Conservation (phyloP, 2,888 invertebrate species). For the Sacculina carcini region DNA sequence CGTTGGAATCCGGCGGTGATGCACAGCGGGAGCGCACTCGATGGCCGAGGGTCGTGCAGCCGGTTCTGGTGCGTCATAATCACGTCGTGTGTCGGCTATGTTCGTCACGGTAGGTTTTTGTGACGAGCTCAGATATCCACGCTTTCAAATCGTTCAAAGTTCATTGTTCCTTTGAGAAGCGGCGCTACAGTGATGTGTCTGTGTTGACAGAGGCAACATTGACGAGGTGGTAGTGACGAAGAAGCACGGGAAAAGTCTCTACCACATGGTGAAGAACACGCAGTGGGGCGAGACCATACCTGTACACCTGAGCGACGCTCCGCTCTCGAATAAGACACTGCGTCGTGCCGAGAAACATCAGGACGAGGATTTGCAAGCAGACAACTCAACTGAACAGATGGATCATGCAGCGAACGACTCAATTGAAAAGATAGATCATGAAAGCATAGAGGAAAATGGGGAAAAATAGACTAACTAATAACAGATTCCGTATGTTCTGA, state of each 20-base stretch:
- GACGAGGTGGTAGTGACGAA: constrained; percentile 10
- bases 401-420: too few species aligned
- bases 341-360: too few species aligned
- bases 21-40: too few species aligned
- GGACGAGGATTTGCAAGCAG: too few species aligned
- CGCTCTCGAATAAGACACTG: too few species aligned
- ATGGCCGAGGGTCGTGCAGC: constrained; percentile 11
- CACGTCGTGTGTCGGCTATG: constrained; percentile 9
- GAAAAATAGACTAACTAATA: too few species aligned
- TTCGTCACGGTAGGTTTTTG: not conserved
- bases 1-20: too few species aligned
- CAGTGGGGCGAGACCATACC: constrained; percentile 11
- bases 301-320: constrained; percentile 2
- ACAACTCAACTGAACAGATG: too few species aligned
- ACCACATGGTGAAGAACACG: constrained; percentile 4
- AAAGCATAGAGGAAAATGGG: too few species aligned
- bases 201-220: constrained; percentile 2
- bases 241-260: constrained; percentile 8
- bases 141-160: not conserved
- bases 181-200: not conserved
- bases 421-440: too few species aligned
- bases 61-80: not conserved
- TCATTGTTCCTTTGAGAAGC: too few species aligned
- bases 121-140: not conserved
- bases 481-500: too few species aligned